phyloP scores from a whole-genome alignment of 2,888 invertebrate genomes.

The Pseudococcus longispinus region DNA sequence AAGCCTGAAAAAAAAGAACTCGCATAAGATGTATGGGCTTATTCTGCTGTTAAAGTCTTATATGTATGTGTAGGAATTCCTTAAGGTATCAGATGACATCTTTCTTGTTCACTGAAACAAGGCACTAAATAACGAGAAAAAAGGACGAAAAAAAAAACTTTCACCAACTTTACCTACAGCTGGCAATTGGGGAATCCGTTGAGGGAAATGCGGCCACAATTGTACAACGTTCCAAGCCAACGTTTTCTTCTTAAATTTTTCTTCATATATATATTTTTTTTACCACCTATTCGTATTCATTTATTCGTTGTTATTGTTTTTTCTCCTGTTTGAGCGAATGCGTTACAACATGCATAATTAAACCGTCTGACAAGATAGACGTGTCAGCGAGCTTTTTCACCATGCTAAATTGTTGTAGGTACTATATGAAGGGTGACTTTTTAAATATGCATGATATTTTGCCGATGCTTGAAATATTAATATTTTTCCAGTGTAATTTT shows the following conservation, averaged over 20 bases:
- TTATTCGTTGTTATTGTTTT: conserved; percentile 1
- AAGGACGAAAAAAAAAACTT: not conserved
- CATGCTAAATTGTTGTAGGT: not conserved
- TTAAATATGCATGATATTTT: conserved; percentile 7
- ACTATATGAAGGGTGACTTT: not conserved
- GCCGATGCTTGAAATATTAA: conserved; percentile 12
- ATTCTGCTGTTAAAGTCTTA: conserved; percentile 33
- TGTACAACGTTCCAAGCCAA: not conserved
- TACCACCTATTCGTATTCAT: conserved; percentile 21
- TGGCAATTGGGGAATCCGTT: conserved; percentile 28
- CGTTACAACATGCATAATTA: conserved; percentile 29
- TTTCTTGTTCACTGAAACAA: conserved; percentile 41
- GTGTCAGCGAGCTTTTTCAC: not conserved
- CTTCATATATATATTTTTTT: not conserved
- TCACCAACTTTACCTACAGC: conserved; percentile 13
- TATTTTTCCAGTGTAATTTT: not conserved
- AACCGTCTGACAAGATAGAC: not conserved
- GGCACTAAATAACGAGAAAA: conserved; percentile 37
- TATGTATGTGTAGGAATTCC: conserved; percentile 25
- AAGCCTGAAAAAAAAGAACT: conserved; percentile 25
- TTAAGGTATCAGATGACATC: conserved; percentile 41
- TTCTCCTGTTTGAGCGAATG: not conserved
- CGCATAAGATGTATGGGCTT: conserved; percentile 29
- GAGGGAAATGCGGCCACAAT: conserved; percentile 32
- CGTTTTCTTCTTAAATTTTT: conserved; percentile 28